These are phyloP conservation scores for Bruchidius siliquastri DNA, from an alignment of 2,888 invertebrate species.

Conservation along the genomic window DNA sequence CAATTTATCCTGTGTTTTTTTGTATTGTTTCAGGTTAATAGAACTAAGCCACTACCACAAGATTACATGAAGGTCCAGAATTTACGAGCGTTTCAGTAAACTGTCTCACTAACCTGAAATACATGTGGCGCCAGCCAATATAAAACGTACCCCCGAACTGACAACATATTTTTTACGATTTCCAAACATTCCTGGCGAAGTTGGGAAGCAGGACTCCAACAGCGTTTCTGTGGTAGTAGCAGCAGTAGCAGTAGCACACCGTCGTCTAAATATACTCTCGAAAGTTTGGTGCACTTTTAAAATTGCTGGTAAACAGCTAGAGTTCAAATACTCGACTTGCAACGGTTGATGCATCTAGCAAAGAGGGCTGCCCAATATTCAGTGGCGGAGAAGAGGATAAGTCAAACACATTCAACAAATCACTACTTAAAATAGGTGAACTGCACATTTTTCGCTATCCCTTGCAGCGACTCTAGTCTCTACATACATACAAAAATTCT, in stretches of 20 bases:
- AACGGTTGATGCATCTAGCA: slow-evolving; percentile 17
- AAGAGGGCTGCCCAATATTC: not conserved
- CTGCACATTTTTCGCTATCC: too few species aligned
- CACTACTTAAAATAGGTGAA: too few species aligned
- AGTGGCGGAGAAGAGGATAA: not conserved
- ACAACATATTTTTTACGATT: slow-evolving; percentile 11
- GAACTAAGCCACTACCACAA: too few species aligned
- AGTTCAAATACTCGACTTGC: slow-evolving; percentile 26
- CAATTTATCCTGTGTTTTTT: too few species aligned
- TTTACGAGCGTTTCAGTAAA: not conserved
- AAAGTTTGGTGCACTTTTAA: slow-evolving; percentile 27
- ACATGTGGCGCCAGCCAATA: not conserved
- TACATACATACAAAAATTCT: too few species aligned
- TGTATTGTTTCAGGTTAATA: too few species aligned
- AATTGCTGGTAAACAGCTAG: slow-evolving; percentile 25
- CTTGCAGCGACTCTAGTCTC: too few species aligned
- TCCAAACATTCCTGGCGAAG: slow-evolving; percentile 12
- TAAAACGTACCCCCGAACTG: not conserved
- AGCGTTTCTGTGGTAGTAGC: slow-evolving; percentile 12
- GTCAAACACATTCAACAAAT: not conserved
- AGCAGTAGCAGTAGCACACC: slow-evolving; percentile 3
- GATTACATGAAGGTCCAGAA: not conserved
- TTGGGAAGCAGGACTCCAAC: not conserved
- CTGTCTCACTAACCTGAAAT: not conserved
- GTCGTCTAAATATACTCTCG: slow-evolving; percentile 19